Conservation (phyloP, 2,113 vertebrate genomes). For the Spilogale gracilis region DNA sequence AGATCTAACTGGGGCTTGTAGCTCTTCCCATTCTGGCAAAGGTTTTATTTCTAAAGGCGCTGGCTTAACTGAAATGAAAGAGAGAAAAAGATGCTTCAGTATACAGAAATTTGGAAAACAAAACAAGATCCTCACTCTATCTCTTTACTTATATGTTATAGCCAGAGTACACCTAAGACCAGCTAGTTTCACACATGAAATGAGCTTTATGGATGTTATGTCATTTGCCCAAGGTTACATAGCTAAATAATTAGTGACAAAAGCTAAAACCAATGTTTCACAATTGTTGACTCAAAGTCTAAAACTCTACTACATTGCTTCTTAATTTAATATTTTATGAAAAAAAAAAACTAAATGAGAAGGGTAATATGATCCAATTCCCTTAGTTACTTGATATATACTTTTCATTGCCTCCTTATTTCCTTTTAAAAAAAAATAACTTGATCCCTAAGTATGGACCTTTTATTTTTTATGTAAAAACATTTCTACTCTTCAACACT, state of each 20-base stretch:
- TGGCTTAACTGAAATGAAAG: constrained; percentile 91
- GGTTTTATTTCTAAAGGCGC: constrained; percentile 98
- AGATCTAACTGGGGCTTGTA: constrained; percentile 96
- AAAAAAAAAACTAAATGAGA: neutral
- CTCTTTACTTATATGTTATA: neutral
- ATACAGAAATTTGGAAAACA: constrained; percentile 48
- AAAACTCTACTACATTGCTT: neutral
- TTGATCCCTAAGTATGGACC: neutral
- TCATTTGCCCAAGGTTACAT: neutral
- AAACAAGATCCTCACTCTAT: neutral
- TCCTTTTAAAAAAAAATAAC: neutral
- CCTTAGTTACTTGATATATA: neutral
- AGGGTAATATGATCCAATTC: neutral
- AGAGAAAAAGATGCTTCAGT: constrained; percentile 62
- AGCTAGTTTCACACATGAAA: neutral
- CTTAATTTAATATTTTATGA: constrained; percentile 53
- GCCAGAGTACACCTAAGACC: neutral
- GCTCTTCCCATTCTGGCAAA: constrained; percentile 96
- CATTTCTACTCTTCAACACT: neutral
- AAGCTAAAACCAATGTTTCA: neutral
- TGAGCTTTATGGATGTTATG: neutral
- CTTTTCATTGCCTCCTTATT: neutral
- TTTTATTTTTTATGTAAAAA: neutral
- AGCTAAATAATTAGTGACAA: neutral
- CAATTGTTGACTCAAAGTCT: neutral